phyloP scores from a whole-genome alignment of 2,797 vertebrate genomes.

The Chromobotia macracanthus region DNA sequence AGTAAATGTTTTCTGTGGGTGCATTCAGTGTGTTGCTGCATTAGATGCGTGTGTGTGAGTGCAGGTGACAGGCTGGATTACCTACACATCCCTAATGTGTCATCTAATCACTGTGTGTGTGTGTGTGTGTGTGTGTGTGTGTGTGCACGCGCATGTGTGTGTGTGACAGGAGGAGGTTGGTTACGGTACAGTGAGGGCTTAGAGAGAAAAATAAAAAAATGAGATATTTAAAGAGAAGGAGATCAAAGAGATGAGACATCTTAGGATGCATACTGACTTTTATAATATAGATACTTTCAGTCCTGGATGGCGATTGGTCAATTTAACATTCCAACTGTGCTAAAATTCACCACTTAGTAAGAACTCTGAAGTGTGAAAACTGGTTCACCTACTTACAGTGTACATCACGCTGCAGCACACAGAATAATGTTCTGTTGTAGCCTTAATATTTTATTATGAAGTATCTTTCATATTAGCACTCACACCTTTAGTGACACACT shows the following conservation, averaged over 20 bases:
- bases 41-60: conserved; percentile 27
- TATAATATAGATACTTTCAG: background rate
- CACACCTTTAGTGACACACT: background rate
- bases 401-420: no score
- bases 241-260: background rate
- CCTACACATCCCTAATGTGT: conserved; percentile 47
- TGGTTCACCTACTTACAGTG: no score
- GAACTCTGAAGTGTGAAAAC: no score
- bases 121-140: conserved; percentile 6
- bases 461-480: background rate
- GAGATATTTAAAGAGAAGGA: background rate
- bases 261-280: conserved; percentile 21
- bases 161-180: conserved; percentile 2
- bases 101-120: background rate
- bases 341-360: no score
- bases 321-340: no score
- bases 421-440: background rate
- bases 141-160: background rate
- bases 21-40: background rate
- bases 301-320: background rate
- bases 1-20: background rate
- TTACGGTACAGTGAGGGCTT: background rate
- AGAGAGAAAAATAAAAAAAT: background rate
- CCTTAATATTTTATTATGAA: background rate
- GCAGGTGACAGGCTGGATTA: conserved; percentile 53